phyloP scores from a whole-genome alignment of 2,888 invertebrate genomes.

The Bombylius major region DNA sequence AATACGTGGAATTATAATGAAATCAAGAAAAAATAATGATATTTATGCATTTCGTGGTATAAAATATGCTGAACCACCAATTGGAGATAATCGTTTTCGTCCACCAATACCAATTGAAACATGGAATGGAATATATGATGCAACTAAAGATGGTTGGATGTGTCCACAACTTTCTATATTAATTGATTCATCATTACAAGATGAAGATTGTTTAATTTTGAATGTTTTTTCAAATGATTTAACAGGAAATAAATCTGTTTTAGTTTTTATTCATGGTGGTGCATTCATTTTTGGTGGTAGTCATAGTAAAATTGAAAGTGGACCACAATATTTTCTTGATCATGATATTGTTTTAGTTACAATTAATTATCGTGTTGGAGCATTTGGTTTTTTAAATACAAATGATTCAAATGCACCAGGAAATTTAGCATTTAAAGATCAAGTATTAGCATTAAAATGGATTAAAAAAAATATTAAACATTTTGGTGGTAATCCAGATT shows the following conservation, averaged over 20 bases:
- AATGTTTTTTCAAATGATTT: slow-evolving; percentile 39
- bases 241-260: slow-evolving; percentile 36
- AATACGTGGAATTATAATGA: neutral
- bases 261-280: slow-evolving; percentile 51
- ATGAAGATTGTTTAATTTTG: slow-evolving; percentile 42
- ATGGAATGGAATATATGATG: slow-evolving; percentile 33
- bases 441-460: slow-evolving; percentile 42
- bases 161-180: slow-evolving; percentile 36
- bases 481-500: slow-evolving; percentile 42
- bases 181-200: slow-evolving; percentile 24
- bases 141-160: slow-evolving; percentile 33
- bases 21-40: slow-evolving; percentile 15
- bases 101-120: slow-evolving; percentile 38
- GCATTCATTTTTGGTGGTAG: slow-evolving; percentile 43
- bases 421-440: slow-evolving; percentile 46
- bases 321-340: slow-evolving; percentile 47
- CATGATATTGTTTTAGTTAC: slow-evolving; percentile 47
- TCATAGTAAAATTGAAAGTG: slow-evolving; percentile 25
- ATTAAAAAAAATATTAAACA: slow-evolving; percentile 39
- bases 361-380: slow-evolving; percentile 46
- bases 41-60: slow-evolving; percentile 28
- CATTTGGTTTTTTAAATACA: slow-evolving; percentile 40
- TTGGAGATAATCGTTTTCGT: slow-evolving; percentile 27
- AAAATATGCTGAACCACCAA: slow-evolving; percentile 34
- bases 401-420: slow-evolving; percentile 42